Percentiles rank a stretch among this genome's conserved stretches.
phyloP scores from a whole-genome alignment of 2,888 invertebrate species.

The Cantharis lateralis region DNA sequence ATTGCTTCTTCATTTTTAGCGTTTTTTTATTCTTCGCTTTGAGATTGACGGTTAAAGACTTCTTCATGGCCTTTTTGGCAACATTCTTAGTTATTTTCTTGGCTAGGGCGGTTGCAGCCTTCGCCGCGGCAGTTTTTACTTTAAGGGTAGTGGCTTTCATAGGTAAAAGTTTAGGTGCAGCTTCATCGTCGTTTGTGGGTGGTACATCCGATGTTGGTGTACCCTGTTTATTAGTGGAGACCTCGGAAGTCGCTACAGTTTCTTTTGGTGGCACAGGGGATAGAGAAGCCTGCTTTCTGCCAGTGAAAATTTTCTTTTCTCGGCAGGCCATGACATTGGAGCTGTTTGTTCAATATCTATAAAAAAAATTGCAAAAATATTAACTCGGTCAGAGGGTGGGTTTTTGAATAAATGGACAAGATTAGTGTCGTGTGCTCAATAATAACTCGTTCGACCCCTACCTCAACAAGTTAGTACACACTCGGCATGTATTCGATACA shows the following conservation, averaged over 20 bases:
- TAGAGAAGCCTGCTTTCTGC: constrained; percentile 48
- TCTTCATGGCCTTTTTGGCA: constrained; percentile 23
- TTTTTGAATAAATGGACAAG: background rate
- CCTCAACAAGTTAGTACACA: background rate
- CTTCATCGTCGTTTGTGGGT: constrained; percentile 24
- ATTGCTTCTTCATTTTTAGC: constrained; percentile 42
- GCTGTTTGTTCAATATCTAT: constrained; percentile 35
- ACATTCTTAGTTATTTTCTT: constrained; percentile 31
- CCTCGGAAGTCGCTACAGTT: constrained; percentile 35
- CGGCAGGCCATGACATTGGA: constrained; percentile 56
- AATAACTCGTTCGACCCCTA: background rate
- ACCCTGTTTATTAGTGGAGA: constrained; percentile 36
- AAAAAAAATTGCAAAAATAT: background rate
- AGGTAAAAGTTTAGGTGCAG: constrained; percentile 28
- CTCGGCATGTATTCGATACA: background rate
- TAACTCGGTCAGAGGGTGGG: background rate
- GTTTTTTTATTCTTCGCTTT: constrained; percentile 45
- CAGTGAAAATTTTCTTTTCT: constrained; percentile 51
- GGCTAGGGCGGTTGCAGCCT: constrained; percentile 11
- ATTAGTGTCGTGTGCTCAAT: background rate
- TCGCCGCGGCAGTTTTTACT: constrained; percentile 21
- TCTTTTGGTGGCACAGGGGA: constrained; percentile 48
- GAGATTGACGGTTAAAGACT: constrained; percentile 38
- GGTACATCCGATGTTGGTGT: constrained; percentile 36
- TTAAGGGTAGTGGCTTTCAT: constrained; percentile 19